Evolutionary conservation across 2,113 vertebrate species (phyloP).

Genomic region (Psephotus haematonotus): DNA sequence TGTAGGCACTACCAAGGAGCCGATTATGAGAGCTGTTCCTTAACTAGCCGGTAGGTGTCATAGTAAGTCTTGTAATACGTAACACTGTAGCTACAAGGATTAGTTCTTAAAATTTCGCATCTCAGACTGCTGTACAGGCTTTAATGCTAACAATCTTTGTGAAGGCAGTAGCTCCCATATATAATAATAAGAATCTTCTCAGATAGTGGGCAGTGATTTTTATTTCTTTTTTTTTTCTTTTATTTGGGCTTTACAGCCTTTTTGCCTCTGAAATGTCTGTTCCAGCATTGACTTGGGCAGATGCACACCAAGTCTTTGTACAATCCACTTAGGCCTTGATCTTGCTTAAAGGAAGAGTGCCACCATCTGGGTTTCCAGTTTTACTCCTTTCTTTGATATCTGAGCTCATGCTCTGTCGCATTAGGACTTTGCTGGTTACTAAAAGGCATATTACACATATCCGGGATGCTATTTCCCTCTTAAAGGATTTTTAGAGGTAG

Average conservation of each 20-base stretch:
- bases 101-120: background rate
- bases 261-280: background rate
- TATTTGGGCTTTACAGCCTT: background rate
- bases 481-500: background rate
- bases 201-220: background rate
- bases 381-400: background rate
- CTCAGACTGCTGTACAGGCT: background rate
- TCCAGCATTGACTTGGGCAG: background rate
- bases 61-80: background rate
- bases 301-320: background rate
- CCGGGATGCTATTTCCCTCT: background rate
- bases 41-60: conserved; percentile 29
- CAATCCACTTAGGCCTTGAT: background rate
- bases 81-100: background rate
- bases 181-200: background rate
- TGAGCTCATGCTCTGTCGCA: background rate
- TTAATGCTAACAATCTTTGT: background rate
- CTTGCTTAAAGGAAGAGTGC: background rate
- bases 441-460: background rate
- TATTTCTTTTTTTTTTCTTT: background rate
- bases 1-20: background rate
- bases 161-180: background rate
- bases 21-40: background rate
- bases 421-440: background rate
- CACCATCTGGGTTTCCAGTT: background rate